phyloP scores from a whole-genome alignment of 2,888 invertebrate genomes.

The Phytoseiulus persimilis region DNA sequence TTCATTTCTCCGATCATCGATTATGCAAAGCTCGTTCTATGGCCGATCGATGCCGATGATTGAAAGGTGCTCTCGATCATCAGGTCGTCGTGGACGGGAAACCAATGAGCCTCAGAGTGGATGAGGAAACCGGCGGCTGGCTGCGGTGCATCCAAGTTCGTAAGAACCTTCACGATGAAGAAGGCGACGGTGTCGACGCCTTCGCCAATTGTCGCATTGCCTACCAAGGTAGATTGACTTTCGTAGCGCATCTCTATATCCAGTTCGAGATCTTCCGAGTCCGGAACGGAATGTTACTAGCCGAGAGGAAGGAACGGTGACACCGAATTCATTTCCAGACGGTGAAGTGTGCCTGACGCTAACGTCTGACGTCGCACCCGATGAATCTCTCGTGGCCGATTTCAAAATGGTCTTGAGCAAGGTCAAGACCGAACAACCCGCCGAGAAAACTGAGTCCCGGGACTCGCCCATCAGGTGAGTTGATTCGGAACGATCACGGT shows the following conservation, averaged over 20 bases:
- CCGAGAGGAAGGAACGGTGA: too few species aligned
- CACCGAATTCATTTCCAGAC: neutral
- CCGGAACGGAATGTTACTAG: too few species aligned
- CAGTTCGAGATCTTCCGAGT: too few species aligned
- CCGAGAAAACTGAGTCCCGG: neutral
- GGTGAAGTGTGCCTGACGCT: conserved; percentile 27
- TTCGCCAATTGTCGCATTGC: neutral
- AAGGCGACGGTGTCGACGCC: neutral
- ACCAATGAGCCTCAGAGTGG: neutral
- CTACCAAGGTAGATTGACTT: neutral
- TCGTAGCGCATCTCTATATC: too few species aligned
- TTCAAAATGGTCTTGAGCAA: conserved; percentile 10
- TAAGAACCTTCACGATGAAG: neutral
- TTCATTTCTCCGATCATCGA: too few species aligned
- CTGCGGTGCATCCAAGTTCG: neutral
- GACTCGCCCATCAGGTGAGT: neutral
- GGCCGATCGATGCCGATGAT: too few species aligned
- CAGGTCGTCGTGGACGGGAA: conserved; percentile 18
- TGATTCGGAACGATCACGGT: neutral
- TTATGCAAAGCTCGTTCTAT: too few species aligned
- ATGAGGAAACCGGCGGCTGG: conserved; percentile 22
- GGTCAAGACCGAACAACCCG: neutral
- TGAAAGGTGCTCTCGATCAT: neutral
- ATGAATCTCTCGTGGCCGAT: conserved; percentile 19
- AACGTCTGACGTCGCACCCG: conserved; percentile 8